These are phyloP conservation scores for Cyanocitta stelleri DNA, from an alignment of 2,113 vertebrate species.

Conservation along the genomic window DNA sequence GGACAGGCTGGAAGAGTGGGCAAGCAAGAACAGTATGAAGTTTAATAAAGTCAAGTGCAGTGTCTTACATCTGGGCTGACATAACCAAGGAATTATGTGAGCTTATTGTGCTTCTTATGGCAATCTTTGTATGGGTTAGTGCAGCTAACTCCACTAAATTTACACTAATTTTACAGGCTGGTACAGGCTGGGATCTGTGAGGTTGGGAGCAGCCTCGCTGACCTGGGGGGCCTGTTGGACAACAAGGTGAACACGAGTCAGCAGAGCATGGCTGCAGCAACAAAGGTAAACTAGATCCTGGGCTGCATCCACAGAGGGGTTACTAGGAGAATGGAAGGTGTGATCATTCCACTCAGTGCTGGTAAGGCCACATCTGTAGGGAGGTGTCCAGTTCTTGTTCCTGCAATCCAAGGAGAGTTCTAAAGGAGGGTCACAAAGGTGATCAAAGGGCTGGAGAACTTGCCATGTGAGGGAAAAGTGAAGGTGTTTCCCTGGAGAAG, in stretches of 20 bases:
- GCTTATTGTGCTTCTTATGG: no score
- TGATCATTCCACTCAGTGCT: background rate
- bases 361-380: background rate
- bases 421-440: background rate
- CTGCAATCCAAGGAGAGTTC: background rate
- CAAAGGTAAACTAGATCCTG: background rate
- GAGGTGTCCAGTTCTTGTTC: background rate
- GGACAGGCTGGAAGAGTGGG: background rate
- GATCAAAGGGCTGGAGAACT: background rate
- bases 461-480: background rate
- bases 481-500: background rate
- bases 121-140: no score
- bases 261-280: background rate
- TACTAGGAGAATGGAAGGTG: background rate
- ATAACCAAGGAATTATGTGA: background rate
- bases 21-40: background rate
- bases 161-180: no score
- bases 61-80: background rate
- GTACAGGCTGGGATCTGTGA: background rate
- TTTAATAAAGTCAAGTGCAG: background rate
- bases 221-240: background rate
- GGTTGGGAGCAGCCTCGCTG: background rate
- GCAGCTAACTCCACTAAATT: no score
- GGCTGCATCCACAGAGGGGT: fast-evolving
- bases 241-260: fast-evolving